These are phyloP conservation scores for Rattus rattus DNA, from an alignment of 2,113 vertebrate species.

Conservation along the genomic window DNA sequence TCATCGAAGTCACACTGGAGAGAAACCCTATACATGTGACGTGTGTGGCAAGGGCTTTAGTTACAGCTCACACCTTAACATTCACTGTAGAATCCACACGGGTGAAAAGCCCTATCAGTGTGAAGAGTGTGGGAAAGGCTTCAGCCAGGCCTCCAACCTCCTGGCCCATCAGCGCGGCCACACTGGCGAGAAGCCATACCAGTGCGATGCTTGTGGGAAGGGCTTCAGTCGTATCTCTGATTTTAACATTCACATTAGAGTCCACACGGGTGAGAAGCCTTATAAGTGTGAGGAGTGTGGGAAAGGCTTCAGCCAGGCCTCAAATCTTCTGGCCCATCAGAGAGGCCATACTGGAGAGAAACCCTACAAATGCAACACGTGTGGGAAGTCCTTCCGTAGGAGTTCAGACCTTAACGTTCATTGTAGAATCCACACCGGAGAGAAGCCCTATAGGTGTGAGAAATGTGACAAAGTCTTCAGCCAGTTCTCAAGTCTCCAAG, in stretches of 20 bases:
- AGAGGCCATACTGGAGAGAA: background rate
- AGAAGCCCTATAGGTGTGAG: conserved; percentile 60
- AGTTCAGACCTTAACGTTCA: background rate
- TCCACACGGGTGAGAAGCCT: background rate
- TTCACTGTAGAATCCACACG: background rate
- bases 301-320: background rate
- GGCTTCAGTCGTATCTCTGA: too few species aligned
- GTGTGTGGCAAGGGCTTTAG: conserved; percentile 66
- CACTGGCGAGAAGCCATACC: background rate
- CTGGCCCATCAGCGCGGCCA: background rate
- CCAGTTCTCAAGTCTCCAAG: conserved; percentile 68
- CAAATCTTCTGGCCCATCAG: background rate
- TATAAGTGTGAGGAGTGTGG: background rate
- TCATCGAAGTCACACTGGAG: background rate
- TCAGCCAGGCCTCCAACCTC: background rate
- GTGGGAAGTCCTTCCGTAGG: background rate
- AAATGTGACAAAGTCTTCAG: conserved; percentile 78
- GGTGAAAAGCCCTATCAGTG: background rate
- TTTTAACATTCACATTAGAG: background rate
- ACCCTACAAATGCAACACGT: background rate
- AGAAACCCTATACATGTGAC: conserved; percentile 56
- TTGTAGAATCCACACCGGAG: background rate
- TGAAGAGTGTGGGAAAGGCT: background rate
- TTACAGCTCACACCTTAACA: conserved; percentile 68
- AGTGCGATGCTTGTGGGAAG: background rate